Evolutionary conservation across 2,888 invertebrate species (phyloP).

Genomic region (Spilarctia lutea): DNA sequence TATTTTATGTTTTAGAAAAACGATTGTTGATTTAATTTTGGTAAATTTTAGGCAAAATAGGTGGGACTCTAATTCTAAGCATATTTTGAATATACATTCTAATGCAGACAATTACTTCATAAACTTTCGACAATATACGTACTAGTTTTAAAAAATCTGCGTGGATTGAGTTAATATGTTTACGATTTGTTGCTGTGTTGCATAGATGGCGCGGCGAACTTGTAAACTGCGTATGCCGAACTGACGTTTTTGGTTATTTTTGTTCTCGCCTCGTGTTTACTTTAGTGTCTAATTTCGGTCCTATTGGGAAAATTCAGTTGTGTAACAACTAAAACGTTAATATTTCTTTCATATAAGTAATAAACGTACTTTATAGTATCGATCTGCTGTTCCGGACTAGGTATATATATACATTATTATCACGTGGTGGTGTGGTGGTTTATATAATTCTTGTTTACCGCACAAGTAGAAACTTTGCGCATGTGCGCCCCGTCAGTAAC

Average conservation of each 20-base stretch:
- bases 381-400: slow-evolving; percentile 80
- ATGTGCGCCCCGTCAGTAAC: slow-evolving; percentile 87
- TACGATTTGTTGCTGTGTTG: slow-evolving; percentile 74
- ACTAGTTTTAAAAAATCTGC: slow-evolving; percentile 32
- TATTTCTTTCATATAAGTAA: slow-evolving; percentile 68
- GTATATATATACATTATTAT: slow-evolving; percentile 86
- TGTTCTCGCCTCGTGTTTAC: slow-evolving; percentile 87
- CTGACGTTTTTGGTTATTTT: slow-evolving; percentile 87
- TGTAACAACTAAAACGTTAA: slow-evolving; percentile 76
- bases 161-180: slow-evolving; percentile 61
- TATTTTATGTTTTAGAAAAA: background rate
- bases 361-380: slow-evolving; percentile 71
- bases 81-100: background rate
- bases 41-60: background rate
- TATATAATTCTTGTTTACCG: slow-evolving; percentile 87
- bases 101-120: background rate
- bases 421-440: slow-evolving; percentile 87
- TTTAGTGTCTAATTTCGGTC: slow-evolving; percentile 85
- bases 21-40: background rate
- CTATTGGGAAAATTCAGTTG: slow-evolving; percentile 82
- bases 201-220: slow-evolving; percentile 84
- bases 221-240: slow-evolving; percentile 85
- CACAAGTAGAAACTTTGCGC: slow-evolving; percentile 86
- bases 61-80: background rate
- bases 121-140: background rate